A percentile compares a stretch with the other conserved stretches of the same genome.
These are phyloP conservation scores for Pristionchus entomophagus DNA, from an alignment of 2,888 invertebrate genomes.

Conservation along the genomic window DNA sequence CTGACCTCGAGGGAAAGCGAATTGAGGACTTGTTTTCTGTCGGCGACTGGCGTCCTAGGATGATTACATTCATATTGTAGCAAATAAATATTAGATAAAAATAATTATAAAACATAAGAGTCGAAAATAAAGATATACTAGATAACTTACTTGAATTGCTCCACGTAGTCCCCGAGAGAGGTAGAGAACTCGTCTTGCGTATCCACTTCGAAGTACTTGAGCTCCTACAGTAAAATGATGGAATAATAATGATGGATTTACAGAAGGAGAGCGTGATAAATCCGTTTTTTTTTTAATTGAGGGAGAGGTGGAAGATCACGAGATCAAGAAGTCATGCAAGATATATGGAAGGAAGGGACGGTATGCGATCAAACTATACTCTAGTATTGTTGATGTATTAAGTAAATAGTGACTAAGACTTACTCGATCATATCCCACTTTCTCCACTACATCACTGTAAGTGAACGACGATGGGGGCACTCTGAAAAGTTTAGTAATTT, in stretches of 20 bases:
- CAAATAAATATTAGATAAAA: neutral
- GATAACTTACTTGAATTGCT: conserved; percentile 88
- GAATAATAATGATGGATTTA: too few species aligned
- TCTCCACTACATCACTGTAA: neutral
- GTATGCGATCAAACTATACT: too few species aligned
- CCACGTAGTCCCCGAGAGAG: conserved; percentile 96
- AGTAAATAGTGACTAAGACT: conserved; percentile 46
- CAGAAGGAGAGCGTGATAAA: too few species aligned
- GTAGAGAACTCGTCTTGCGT: conserved; percentile 86
- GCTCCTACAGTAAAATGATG: neutral
- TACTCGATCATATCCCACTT: neutral
- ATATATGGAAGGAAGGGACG: too few species aligned
- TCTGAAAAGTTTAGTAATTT: neutral
- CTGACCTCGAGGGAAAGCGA: conserved; percentile 98
- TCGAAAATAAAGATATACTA: neutral
- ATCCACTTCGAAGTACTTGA: neutral
- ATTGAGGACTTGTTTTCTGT: conserved; percentile 82
- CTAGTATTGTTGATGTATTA: too few species aligned
- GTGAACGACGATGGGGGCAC: neutral
- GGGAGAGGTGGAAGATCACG: too few species aligned
- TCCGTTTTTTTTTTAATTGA: neutral
- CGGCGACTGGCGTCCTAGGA: conserved; percentile 51
- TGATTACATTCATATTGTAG: neutral
- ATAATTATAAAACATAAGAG: neutral
- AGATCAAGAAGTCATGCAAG: too few species aligned